Evolutionary conservation across 2,888 invertebrate species (phyloP).

Genomic region (Zaprionus obscuricornis): DNA sequence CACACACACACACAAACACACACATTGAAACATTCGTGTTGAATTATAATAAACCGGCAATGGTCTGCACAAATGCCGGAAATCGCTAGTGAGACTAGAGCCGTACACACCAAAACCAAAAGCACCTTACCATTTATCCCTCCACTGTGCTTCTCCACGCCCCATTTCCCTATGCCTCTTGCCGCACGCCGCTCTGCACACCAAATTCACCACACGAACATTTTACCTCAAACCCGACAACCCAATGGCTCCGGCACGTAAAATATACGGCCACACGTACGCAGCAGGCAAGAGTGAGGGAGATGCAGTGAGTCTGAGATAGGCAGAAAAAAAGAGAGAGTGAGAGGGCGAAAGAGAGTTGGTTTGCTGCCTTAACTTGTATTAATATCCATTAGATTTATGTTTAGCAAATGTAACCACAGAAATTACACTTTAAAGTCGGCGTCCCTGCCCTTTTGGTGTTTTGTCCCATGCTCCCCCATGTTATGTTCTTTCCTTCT

Average conservation of each 20-base stretch:
- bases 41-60: conserved; percentile 76
- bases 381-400: conserved; percentile 78
- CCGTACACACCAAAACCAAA: conserved; percentile 30
- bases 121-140: neutral
- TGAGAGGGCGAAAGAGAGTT: neutral
- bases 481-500: neutral
- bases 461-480: neutral
- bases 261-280: conserved; percentile 69
- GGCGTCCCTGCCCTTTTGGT: conserved; percentile 6
- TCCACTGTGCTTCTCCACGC: neutral
- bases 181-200: too few relatives aligned
- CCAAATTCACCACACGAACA: too few relatives aligned
- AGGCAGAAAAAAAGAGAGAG: too few relatives aligned
- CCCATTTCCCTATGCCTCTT: too few relatives aligned
- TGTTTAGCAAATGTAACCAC: conserved; percentile 74
- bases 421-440: conserved; percentile 75
- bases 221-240: too few relatives aligned
- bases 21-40: conserved; percentile 54
- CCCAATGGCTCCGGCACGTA: conserved; percentile 56
- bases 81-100: conserved; percentile 64
- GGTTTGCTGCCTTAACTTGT: conserved; percentile 51
- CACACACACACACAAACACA: conserved; percentile 6
- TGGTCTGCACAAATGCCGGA: conserved; percentile 70
- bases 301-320: too few relatives aligned
- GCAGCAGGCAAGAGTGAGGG: conserved; percentile 1